These are phyloP conservation scores for Pocillopora damicornis DNA, from an alignment of 64 coral and sea anemone species.

Conservation along the genomic window DNA sequence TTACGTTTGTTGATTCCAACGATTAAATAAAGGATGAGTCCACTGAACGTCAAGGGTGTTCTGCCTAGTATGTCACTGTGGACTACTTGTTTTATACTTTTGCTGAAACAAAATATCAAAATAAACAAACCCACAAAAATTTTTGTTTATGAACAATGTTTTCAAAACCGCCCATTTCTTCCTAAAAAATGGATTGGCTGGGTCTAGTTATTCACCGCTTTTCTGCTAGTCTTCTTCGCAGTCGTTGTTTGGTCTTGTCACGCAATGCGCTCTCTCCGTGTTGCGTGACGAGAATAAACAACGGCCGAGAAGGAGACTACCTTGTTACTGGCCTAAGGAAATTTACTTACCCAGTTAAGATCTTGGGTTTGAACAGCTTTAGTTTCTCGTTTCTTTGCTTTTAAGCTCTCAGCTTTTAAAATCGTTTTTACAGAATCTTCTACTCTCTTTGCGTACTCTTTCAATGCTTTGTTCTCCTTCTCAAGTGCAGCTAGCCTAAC, in stretches of 20 bases:
- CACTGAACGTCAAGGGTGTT: too few relatives aligned
- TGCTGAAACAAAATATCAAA: too few relatives aligned
- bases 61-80: too few relatives aligned
- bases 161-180: too few relatives aligned
- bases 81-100: too few relatives aligned
- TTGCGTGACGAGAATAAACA: too few relatives aligned
- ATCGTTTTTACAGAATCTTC: constrained; percentile 65
- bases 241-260: too few relatives aligned
- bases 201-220: neutral
- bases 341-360: constrained; percentile 14
- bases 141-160: too few relatives aligned
- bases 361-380: constrained; percentile 62
- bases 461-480: constrained; percentile 66
- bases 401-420: constrained; percentile 52
- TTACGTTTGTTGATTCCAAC: neutral
- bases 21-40: neutral
- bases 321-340: neutral
- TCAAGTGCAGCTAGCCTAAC: constrained; percentile 60
- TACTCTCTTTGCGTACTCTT: constrained; percentile 60
- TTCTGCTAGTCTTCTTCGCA: neutral
- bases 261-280: too few relatives aligned
- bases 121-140: too few relatives aligned
- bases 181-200: neutral
- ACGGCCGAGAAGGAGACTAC: too few relatives aligned
- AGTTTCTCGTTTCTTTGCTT: constrained; percentile 9